Base-by-base conservation (phyloP, 2,113 vertebrate species). In the Brachionichthys hirsutus region DNA sequence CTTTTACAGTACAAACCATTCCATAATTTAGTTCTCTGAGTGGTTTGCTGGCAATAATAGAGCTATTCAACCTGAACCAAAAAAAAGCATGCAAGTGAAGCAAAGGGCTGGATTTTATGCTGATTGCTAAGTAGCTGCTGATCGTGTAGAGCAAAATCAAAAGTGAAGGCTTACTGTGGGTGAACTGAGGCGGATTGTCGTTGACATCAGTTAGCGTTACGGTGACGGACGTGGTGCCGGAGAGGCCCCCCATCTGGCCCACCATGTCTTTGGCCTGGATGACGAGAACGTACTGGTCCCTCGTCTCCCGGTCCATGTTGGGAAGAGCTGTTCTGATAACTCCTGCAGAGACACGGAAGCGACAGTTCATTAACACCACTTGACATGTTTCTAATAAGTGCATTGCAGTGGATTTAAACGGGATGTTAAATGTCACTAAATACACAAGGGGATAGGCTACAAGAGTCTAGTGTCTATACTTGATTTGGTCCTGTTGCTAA, bases 261-360 rank as follows among this genome's bases (percentile, higher is more conserved):
- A 97, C 95, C 96, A 98, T 98, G 87, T 98, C 97, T 82, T 98
- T 98, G 80, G 97, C 97, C 88, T 98, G 96, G 88, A 98, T 97
- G 79, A 98, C 94, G 16, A 98, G 86, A 13, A 98, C 88, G 36
- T 98, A 98, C 84, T 98, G 94, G 88, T 98, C 95, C 85, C 95
- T 93, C 6, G 93, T 94, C 89, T 98, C 97, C 62, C 97, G 92
- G 82, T 98, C 97, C 97, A 98, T 98, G 84, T 97, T 95, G 0
- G 97, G 93, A 67, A 98, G 92, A 42, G 97, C 97, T 50, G 96
- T 98, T 83, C 95, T 93, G 88, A 98, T 94, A 76, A 98, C 85
- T 71, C 96, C 96, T 98, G 85, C 34, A 22, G 18, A 46, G 12
- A 22, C 11, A 54, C 19, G 17, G 38, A 19, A 22, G 24, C 24